phyloP scores from a whole-genome alignment of 2,797 vertebrate species.

The Columba guinea region DNA sequence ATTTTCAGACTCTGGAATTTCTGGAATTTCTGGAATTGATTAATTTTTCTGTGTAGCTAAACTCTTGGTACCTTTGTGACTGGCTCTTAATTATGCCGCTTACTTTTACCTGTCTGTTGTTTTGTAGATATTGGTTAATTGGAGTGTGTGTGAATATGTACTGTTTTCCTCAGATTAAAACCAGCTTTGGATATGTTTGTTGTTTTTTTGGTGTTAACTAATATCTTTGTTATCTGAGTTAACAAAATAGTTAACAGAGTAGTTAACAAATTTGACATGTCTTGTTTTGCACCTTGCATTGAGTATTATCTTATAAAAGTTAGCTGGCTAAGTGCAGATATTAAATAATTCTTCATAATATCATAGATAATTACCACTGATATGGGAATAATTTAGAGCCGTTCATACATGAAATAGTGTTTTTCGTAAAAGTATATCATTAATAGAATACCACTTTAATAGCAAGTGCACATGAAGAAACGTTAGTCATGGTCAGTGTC shows the following conservation, averaged over 20 bases:
- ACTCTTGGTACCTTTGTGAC: background rate
- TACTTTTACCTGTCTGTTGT: background rate
- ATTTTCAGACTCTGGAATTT: background rate
- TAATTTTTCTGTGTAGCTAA: background rate
- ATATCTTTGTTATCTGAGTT: background rate
- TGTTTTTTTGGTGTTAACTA: background rate
- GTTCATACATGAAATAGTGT: slow-evolving; percentile 22
- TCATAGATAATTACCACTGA: slow-evolving; percentile 52
- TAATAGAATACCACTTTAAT: slow-evolving; percentile 59
- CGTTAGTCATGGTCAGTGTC: background rate
- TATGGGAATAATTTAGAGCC: slow-evolving; percentile 15
- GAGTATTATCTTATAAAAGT: slow-evolving; percentile 44
- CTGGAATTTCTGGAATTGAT: background rate
- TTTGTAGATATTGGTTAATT: background rate
- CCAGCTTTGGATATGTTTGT: background rate
- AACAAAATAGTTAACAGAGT: background rate
- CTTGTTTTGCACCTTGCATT: background rate
- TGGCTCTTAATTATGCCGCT: background rate
- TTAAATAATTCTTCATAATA: slow-evolving; percentile 61
- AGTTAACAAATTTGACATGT: background rate
- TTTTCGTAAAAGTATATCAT: slow-evolving; percentile 49
- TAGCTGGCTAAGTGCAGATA: slow-evolving; percentile 2
- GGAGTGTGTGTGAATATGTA: background rate
- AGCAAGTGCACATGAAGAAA: slow-evolving; percentile 14
- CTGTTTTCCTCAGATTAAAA: background rate